Evolutionary conservation across 2,113 vertebrate species (phyloP).

Genomic region (Thamnaconus septentrionalis): DNA sequence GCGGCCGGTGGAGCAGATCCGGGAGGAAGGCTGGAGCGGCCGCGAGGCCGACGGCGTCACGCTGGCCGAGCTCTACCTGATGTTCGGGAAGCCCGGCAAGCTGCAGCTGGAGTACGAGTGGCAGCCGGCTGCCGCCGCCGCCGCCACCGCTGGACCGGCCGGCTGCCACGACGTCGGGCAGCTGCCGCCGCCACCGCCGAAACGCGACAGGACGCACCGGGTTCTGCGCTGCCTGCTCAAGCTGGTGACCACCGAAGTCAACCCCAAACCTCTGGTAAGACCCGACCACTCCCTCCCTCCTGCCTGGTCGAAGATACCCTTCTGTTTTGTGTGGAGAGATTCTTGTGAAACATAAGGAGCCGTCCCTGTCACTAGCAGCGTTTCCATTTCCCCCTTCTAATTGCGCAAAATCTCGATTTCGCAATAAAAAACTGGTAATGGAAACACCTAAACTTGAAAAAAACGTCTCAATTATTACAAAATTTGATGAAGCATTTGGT

Average conservation of each 20-base stretch:
- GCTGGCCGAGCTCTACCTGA: slow-evolving; percentile 97
- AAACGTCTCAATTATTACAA: no score
- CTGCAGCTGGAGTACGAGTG: slow-evolving; percentile 97
- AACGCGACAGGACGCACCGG: slow-evolving; percentile 77
- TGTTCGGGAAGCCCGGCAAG: slow-evolving; percentile 96
- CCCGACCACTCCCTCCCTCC: background rate
- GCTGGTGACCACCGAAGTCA: slow-evolving; percentile 92
- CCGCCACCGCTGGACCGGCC: slow-evolving; percentile 32
- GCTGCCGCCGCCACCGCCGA: slow-evolving; percentile 22
- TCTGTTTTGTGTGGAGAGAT: background rate
- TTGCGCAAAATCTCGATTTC: no score
- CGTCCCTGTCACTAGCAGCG: background rate
- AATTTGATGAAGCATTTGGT: no score
- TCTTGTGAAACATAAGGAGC: slow-evolving; percentile 1
- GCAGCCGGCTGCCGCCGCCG: slow-evolving; percentile 68
- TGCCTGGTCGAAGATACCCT: background rate
- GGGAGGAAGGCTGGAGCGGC: slow-evolving; percentile 90
- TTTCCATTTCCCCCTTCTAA: no score
- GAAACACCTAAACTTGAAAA: no score
- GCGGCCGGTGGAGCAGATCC: slow-evolving; percentile 81
- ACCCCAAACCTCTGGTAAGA: slow-evolving; percentile 89
- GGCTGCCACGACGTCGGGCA: slow-evolving; percentile 54
- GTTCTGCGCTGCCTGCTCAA: slow-evolving; percentile 89
- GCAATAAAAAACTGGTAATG: no score
- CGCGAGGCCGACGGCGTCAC: slow-evolving; percentile 91